phyloP scores from a whole-genome alignment of 1,140 invertebrate species.

The Tetragnatha versicolor region DNA sequence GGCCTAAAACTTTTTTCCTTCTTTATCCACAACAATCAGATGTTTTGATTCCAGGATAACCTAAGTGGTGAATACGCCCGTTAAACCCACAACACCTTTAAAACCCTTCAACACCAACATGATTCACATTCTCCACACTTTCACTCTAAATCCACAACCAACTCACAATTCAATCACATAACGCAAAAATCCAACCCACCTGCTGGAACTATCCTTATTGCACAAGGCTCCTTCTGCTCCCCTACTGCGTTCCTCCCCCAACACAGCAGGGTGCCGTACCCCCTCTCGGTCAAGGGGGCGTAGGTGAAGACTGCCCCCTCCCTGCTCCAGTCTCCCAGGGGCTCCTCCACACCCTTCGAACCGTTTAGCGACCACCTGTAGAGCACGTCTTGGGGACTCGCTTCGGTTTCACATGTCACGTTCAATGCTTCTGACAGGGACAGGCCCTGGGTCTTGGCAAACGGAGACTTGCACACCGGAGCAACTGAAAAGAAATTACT shows the following conservation, averaged over 20 bases:
- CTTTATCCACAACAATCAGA: too few species aligned
- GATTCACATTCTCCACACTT: too few species aligned
- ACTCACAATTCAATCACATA: too few species aligned
- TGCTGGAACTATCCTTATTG: constrained; percentile 37
- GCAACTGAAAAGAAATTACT: constrained; percentile 73
- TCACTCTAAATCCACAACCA: too few species aligned
- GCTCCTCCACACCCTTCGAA: constrained; percentile 83
- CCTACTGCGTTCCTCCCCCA: constrained; percentile 56
- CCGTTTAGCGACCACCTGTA: constrained; percentile 94
- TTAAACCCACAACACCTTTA: too few species aligned
- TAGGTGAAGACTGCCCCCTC: constrained; percentile 38
- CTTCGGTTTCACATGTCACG: constrained; percentile 86
- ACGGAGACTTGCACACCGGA: constrained; percentile 82
- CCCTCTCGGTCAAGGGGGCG: constrained; percentile 30
- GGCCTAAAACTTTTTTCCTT: too few species aligned
- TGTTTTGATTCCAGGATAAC: too few species aligned
- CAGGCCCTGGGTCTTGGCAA: constrained; percentile 83
- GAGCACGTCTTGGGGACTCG: constrained; percentile 77
- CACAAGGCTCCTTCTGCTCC: constrained; percentile 55
- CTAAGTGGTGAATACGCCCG: too few species aligned
- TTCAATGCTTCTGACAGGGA: constrained; percentile 85
- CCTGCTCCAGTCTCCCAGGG: constrained; percentile 60
- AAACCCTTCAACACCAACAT: too few species aligned
- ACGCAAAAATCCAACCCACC: too few species aligned
- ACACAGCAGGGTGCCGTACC: constrained; percentile 58